phyloP scores from a whole-genome alignment of 1,140 invertebrate species.

The Calliphora vicina region DNA sequence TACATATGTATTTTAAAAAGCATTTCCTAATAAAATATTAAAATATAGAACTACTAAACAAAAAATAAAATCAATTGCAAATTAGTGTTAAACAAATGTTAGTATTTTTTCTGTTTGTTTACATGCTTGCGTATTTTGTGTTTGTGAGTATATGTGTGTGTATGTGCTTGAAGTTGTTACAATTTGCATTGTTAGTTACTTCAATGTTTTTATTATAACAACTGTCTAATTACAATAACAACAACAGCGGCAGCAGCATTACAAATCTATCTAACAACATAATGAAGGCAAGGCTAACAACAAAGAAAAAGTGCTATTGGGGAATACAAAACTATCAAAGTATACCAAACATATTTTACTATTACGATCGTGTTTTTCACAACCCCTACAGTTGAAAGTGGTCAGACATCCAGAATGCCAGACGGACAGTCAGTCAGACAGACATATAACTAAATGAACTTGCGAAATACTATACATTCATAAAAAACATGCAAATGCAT shows the following conservation, averaged over 20 bases:
- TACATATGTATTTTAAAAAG: not conserved
- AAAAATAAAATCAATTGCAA: not conserved
- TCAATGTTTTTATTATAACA: not conserved
- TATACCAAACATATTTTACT: not conserved
- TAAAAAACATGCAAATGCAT: not conserved
- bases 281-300: conserved; percentile 32
- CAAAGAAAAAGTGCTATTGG: conserved; percentile 19
- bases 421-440: too few species aligned
- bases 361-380: not conserved
- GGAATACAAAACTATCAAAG: not conserved
- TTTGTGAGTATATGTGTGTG: too few species aligned
- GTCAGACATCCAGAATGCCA: not conserved
- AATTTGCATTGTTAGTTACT: not conserved
- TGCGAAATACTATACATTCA: too few species aligned
- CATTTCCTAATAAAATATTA: not conserved
- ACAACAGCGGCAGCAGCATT: not conserved
- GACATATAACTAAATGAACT: too few species aligned
- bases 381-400: not conserved
- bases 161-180: not conserved
- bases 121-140: too few species aligned
- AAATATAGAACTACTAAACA: not conserved
- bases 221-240: conserved; percentile 1
- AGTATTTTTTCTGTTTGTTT: too few species aligned
- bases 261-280: not conserved
- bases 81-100: not conserved